Evolutionary conservation across 2,113 vertebrate genomes (phyloP), one percentile per base, ranked within the genome.

Genomic region (Coreoperca whiteheadi): DNA sequence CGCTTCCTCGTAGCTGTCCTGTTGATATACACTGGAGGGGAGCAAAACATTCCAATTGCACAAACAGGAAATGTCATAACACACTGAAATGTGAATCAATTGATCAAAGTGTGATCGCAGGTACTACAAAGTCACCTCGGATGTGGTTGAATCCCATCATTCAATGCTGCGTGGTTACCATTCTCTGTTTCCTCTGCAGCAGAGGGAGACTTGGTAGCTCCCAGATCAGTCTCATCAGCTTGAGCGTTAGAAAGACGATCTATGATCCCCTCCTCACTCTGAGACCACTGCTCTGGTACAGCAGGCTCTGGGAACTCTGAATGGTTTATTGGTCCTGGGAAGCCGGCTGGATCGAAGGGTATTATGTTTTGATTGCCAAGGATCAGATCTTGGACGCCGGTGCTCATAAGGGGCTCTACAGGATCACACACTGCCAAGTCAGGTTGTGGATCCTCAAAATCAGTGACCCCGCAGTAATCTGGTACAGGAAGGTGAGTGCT

Each of bases 261-360:
- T 3, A 37, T 8, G 3, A 54, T 63, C 32, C 28, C 63, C 54
- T 84, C 87, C 43, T 87, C 65, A 2, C 66, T 75, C 66, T 81
- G 82, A 64, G 77, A 79, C 85, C 79, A 79, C 46, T 34, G 80
- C 74, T 91, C 80, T 23, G 51, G 51, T 18, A 28, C 39, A 39
- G 69, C 8, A 18, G 70, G 54, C 70, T 89, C 81, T 74, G 86
- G 61, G 82, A 93, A 86, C 74, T 79, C 85, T 9, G 76, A 57
- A 20, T 83, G 50, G 81, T 91, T 87, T 82, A 86, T 77, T 57
- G 88, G 79, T 80, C 88, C 88, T 34, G 87, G 72, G 68, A 91
- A 83, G 77, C 48, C 65, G 71, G 66, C 67, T 60, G 87, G 88
- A 86, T 88, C 82, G 2, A 88, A 76, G 12, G 83, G 79, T 34